Conservation (phyloP, 2,797 vertebrate species). For the Xerus rutilus region DNA sequence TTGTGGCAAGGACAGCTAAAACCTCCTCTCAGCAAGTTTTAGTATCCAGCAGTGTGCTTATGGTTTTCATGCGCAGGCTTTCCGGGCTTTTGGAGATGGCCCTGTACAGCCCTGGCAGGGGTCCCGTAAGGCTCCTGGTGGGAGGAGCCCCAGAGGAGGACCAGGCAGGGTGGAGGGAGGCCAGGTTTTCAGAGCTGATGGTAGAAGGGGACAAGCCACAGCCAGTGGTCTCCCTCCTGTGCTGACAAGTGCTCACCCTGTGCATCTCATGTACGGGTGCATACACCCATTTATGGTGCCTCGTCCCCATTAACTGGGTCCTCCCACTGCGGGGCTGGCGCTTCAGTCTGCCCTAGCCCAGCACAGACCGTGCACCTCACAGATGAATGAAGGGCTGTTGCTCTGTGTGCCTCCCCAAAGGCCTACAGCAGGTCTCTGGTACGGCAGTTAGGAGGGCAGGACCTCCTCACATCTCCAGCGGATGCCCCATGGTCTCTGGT, state of each 20-base stretch:
- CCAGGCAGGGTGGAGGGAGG: background rate
- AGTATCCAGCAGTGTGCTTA: background rate
- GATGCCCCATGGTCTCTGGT: background rate
- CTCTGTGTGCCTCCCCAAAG: background rate
- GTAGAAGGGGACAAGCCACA: background rate
- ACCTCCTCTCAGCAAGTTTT: background rate
- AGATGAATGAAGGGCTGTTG: background rate
- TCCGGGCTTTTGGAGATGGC: background rate
- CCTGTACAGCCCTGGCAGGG: background rate
- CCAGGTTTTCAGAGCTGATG: background rate
- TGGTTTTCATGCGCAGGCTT: background rate
- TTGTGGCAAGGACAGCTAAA: background rate
- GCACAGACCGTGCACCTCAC: background rate
- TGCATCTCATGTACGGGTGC: accelerated
- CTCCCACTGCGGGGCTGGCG: background rate
- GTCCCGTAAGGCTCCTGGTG: background rate
- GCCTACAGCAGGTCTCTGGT: background rate
- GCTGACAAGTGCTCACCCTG: background rate
- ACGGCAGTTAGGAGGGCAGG: background rate
- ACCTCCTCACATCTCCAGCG: background rate
- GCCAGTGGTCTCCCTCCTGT: too few species aligned
- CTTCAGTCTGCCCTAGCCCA: background rate
- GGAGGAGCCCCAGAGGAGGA: background rate
- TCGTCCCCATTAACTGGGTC: background rate
- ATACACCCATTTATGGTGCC: too few species aligned